Evolutionary conservation across 1,140 invertebrate genomes (phyloP).

Genomic region (Ericerus pela): DNA sequence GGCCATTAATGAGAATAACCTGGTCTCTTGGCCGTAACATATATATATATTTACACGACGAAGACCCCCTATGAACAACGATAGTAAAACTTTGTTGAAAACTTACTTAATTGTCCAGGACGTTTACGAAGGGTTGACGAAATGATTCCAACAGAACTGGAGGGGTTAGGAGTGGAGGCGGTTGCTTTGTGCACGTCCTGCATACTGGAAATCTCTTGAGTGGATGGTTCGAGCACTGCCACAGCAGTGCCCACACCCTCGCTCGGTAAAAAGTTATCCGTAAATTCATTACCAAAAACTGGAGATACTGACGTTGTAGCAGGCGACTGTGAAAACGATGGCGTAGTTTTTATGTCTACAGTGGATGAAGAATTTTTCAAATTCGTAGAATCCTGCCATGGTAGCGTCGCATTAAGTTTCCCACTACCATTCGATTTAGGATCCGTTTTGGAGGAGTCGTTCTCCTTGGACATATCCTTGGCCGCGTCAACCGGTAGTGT

Average conservation of each 20-base stretch:
- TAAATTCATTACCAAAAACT: slow-evolving; percentile 28
- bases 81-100: no score
- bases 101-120: slow-evolving; percentile 1
- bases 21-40: no score
- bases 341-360: slow-evolving; percentile 19
- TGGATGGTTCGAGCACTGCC: slow-evolving; percentile 22
- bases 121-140: not conserved
- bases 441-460: slow-evolving; percentile 19
- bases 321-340: slow-evolving; percentile 7
- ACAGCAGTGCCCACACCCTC: slow-evolving; percentile 24
- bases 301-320: slow-evolving; percentile 23
- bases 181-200: slow-evolving; percentile 22
- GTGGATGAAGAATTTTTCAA: slow-evolving; percentile 21
- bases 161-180: not conserved
- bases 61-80: no score
- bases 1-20: no score
- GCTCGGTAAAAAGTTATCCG: slow-evolving; percentile 29
- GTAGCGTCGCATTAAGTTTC: slow-evolving; percentile 22
- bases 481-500: not conserved
- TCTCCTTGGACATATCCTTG: slow-evolving; percentile 21
- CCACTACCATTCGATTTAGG: slow-evolving; percentile 17
- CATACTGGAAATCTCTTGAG: slow-evolving; percentile 15
- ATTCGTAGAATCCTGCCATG: slow-evolving; percentile 16
- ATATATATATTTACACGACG: no score
- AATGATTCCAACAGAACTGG: not conserved